Evolutionary conservation across 2,888 invertebrate species (phyloP).

Genomic region (Colletes collaris): DNA sequence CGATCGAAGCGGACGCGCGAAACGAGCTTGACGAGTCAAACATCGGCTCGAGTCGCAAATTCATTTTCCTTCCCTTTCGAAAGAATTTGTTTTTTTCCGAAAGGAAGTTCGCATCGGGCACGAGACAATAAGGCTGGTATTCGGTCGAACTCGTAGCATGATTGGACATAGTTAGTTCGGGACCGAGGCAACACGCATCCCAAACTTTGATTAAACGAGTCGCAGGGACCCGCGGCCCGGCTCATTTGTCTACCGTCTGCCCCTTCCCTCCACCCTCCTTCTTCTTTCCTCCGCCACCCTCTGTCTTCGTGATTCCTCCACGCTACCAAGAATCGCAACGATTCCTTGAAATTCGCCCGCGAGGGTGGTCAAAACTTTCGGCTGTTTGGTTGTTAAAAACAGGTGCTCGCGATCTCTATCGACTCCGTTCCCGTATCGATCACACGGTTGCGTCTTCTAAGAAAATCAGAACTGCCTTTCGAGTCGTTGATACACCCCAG

Average conservation of each 20-base stretch:
- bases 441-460: slow-evolving; percentile 26
- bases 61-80: too few species aligned
- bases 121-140: slow-evolving; percentile 42
- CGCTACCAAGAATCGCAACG: slow-evolving; percentile 64
- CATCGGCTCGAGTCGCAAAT: too few species aligned
- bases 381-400: slow-evolving; percentile 40
- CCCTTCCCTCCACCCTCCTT: slow-evolving; percentile 40
- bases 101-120: slow-evolving; percentile 17
- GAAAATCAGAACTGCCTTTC: slow-evolving; percentile 33
- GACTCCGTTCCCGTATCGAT: slow-evolving; percentile 42
- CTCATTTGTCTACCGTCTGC: slow-evolving; percentile 72
- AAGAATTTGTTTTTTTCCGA: too few species aligned
- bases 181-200: slow-evolving; percentile 76
- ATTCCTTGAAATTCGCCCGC: slow-evolving; percentile 53
- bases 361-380: slow-evolving; percentile 56
- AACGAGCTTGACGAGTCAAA: too few species aligned
- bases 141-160: slow-evolving; percentile 72
- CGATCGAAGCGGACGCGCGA: not conserved
- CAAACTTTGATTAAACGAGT: slow-evolving; percentile 80
- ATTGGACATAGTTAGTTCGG: slow-evolving; percentile 78
- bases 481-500: too few species aligned
- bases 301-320: slow-evolving; percentile 41
- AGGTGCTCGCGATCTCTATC: slow-evolving; percentile 46
- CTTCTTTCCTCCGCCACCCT: not conserved
- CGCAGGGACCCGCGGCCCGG: slow-evolving; percentile 70